phyloP scores from a whole-genome alignment of 2,888 invertebrate species.

The Thymelicus sylvestris region DNA sequence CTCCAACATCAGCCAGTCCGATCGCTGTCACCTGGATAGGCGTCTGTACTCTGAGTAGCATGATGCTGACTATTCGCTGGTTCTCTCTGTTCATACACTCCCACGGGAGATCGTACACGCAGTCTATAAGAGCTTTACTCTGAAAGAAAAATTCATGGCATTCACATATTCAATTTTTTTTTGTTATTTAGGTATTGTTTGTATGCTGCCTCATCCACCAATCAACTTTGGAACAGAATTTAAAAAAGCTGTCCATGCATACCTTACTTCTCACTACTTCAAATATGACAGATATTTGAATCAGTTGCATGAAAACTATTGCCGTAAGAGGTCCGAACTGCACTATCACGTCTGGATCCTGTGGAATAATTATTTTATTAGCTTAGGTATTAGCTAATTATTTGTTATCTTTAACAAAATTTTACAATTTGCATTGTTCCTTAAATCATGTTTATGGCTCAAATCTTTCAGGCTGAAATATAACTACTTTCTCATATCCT shows the following conservation, averaged over 20 bases:
- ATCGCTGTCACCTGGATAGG: conserved; percentile 52
- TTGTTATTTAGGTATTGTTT: too few relatives aligned
- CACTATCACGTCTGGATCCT: conserved; percentile 39
- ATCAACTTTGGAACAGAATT: too few relatives aligned
- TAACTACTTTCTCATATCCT: too few relatives aligned
- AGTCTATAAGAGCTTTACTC: conserved; percentile 50
- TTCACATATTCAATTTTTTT: too few relatives aligned
- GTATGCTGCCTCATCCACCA: too few relatives aligned
- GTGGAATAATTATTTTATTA: not conserved
- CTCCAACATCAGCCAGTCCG: conserved; percentile 51
- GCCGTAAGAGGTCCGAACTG: conserved; percentile 45
- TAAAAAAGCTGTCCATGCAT: conserved; percentile 20
- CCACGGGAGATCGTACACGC: conserved; percentile 56
- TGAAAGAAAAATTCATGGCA: conserved; percentile 38
- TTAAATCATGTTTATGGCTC: too few relatives aligned
- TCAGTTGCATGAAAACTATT: conserved; percentile 49
- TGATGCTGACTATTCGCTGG: conserved; percentile 45
- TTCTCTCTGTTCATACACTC: conserved; percentile 52
- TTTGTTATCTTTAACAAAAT: too few relatives aligned
- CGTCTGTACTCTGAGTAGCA: conserved; percentile 49
- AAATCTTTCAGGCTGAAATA: too few relatives aligned
- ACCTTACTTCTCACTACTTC: conserved; percentile 50
- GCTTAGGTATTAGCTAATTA: too few relatives aligned
- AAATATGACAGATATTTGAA: conserved; percentile 51
- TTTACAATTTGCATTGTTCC: too few relatives aligned